phyloP scores from a whole-genome alignment of 2,113 vertebrate genomes.

The Chamaea fasciata region DNA sequence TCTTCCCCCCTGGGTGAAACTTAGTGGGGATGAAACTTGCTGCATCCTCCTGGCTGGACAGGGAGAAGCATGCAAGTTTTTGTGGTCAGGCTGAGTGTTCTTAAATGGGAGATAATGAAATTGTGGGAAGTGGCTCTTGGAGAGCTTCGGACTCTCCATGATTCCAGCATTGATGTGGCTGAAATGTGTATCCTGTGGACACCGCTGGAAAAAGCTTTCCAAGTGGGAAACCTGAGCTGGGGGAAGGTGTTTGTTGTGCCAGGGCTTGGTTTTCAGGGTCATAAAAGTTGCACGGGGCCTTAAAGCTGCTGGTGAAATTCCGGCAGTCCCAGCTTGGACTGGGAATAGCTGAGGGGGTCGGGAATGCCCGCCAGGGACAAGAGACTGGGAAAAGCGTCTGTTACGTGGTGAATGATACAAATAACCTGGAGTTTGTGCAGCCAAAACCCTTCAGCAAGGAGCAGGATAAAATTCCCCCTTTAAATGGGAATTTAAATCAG shows the following conservation, averaged over 20 bases:
- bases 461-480: not conserved
- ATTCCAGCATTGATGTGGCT: not conserved
- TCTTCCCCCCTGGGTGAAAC: not conserved
- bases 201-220: not conserved
- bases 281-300: not conserved
- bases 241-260: not conserved
- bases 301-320: not conserved
- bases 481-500: not conserved
- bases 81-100: conserved; percentile 23
- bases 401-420: fast-evolving
- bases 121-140: conserved; percentile 47
- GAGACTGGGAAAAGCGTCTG: not conserved
- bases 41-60: not conserved
- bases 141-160: not conserved
- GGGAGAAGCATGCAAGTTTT: not conserved
- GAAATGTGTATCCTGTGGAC: too few relatives aligned
- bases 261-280: not conserved
- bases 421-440: not conserved
- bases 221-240: not conserved
- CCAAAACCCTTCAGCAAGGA: not conserved
- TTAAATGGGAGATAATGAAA: not conserved
- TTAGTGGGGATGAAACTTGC: not conserved
- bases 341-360: not conserved
- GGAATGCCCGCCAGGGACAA: not conserved
- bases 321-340: not conserved